Conservation (phyloP, 2,113 vertebrate species). For the Gambusia affinis region DNA sequence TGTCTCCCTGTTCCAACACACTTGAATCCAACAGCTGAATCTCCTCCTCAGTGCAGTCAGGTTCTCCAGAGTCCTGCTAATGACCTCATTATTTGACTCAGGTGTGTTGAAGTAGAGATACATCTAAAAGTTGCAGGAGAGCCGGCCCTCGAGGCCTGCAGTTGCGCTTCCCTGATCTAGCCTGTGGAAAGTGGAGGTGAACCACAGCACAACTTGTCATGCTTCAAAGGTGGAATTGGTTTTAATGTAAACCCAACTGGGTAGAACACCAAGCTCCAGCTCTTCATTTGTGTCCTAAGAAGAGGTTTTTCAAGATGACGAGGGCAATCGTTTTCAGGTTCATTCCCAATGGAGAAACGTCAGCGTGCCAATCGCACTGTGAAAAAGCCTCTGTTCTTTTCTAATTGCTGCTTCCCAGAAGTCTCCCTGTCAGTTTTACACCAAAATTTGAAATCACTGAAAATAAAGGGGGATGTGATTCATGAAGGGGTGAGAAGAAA, state of each 20-base stretch:
- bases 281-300: slow-evolving; percentile 51
- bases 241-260: slow-evolving; percentile 47
- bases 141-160: too few relatives aligned
- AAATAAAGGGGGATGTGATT: slow-evolving; percentile 32
- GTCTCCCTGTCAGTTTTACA: slow-evolving; percentile 48
- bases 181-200: slow-evolving; percentile 12
- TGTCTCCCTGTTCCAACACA: too few relatives aligned
- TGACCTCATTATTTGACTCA: too few relatives aligned
- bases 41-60: too few relatives aligned
- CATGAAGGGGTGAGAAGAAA: slow-evolving; percentile 35
- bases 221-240: neutral
- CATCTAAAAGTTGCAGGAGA: too few relatives aligned
- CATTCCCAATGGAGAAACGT: slow-evolving; percentile 38
- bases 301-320: slow-evolving; percentile 45
- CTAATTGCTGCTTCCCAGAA: slow-evolving; percentile 59
- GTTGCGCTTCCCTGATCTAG: neutral
- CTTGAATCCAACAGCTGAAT: too few relatives aligned
- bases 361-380: neutral
- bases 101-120: too few relatives aligned
- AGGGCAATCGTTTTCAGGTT: slow-evolving; percentile 41
- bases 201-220: neutral
- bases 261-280: slow-evolving; percentile 32
- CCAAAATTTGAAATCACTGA: slow-evolving; percentile 32
- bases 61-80: too few relatives aligned
- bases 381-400: slow-evolving; percentile 36